Evolutionary conservation across 2,797 vertebrate species (phyloP).

Genomic region (Mustela erminea): DNA sequence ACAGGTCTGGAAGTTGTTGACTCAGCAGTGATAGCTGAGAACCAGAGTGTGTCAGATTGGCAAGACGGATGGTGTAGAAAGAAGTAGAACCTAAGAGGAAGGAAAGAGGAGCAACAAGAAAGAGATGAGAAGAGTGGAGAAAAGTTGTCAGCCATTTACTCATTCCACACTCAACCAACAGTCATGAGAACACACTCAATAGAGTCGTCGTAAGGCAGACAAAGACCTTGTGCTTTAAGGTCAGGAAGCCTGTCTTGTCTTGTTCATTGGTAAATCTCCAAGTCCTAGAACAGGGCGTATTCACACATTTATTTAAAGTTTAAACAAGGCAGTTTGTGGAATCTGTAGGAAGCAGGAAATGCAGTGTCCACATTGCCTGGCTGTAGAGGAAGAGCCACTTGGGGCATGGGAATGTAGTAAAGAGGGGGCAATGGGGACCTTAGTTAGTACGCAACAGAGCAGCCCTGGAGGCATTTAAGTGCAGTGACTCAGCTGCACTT

Average conservation of each 20-base stretch:
- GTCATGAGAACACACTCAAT: not conserved
- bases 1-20: not conserved
- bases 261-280: not conserved
- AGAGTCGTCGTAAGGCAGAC: not conserved
- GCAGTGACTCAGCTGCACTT: not conserved
- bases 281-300: not conserved
- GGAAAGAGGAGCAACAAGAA: not conserved
- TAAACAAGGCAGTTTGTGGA: not conserved
- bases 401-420: too few species aligned
- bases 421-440: not conserved
- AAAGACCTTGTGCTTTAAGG: not conserved
- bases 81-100: not conserved
- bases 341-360: not conserved
- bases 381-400: not conserved
- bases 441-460: not conserved
- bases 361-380: not conserved
- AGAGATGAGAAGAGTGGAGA: not conserved
- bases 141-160: not conserved
- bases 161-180: not conserved
- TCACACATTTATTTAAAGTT: not conserved
- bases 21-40: not conserved
- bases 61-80: too few species aligned
- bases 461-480: not conserved
- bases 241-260: not conserved
- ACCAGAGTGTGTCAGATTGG: not conserved